Evolutionary conservation across 2,888 invertebrate species (phyloP).

Genomic region (Hipparchia sbordonii): DNA sequence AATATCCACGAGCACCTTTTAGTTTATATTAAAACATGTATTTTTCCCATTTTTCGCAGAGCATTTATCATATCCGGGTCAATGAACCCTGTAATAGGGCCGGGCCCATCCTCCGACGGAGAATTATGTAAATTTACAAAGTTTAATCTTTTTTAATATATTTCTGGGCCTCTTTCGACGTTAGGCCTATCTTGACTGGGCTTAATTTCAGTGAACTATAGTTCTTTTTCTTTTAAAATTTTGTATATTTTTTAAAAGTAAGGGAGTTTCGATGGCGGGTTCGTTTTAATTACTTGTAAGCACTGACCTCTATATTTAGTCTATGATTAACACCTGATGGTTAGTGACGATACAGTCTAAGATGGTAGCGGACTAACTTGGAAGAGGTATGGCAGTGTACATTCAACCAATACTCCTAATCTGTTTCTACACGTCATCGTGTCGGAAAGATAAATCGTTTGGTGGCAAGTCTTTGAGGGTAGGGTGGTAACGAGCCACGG

Average conservation of each 20-base stretch:
- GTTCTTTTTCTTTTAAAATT: slow-evolving; percentile 3
- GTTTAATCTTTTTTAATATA: slow-evolving; percentile 42
- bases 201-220: neutral
- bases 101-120: slow-evolving; percentile 33
- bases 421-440: no score
- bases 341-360: no score
- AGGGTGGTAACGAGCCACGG: no score
- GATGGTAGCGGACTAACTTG: no score
- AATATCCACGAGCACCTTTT: slow-evolving; percentile 41
- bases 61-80: slow-evolving; percentile 45
- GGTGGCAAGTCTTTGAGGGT: no score
- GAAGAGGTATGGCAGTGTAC: no score
- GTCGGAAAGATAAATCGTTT: no score
- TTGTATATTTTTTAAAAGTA: neutral
- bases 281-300: no score
- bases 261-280: no score
- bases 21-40: slow-evolving; percentile 29
- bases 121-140: slow-evolving; percentile 43
- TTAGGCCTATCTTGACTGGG: slow-evolving; percentile 20
- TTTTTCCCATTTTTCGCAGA: slow-evolving; percentile 35
- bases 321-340: no score
- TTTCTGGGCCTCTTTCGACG: slow-evolving; percentile 28
- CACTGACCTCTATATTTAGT: no score
- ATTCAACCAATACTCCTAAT: no score
- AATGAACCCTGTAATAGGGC: slow-evolving; percentile 43